Evolutionary conservation across 2,113 vertebrate species (phyloP).

Genomic region (Scomber colias): DNA sequence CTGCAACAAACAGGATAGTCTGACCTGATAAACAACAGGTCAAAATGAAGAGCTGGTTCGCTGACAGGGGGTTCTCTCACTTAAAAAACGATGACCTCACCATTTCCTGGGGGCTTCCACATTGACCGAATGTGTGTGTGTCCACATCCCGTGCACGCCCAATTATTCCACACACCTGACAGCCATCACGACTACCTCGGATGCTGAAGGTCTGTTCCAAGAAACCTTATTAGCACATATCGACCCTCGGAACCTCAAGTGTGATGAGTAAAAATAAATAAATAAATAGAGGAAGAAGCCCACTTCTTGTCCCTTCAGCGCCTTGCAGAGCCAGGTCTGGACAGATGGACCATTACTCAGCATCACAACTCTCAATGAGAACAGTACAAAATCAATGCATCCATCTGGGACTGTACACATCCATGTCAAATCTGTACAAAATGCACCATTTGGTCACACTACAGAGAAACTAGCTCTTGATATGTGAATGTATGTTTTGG

Average conservation of each 20-base stretch:
- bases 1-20: conserved; percentile 16
- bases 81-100: conserved; percentile 51
- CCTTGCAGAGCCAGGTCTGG: conserved; percentile 34
- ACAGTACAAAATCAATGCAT: conserved; percentile 59
- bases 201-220: conserved; percentile 16
- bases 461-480: background rate
- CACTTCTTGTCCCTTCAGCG: conserved; percentile 59
- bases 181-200: background rate
- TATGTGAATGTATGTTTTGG: background rate
- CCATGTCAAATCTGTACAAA: background rate
- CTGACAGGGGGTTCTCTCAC: conserved; percentile 26
- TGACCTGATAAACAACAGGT: conserved; percentile 49
- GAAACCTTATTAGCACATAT: conserved; percentile 51
- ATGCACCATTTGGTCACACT: conserved; percentile 15
- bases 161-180: background rate
- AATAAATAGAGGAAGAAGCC: conserved; percentile 13
- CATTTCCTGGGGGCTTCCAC: conserved; percentile 17
- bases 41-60: conserved; percentile 21
- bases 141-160: background rate
- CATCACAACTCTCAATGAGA: conserved; percentile 56
- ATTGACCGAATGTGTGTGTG: background rate
- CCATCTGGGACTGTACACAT: conserved; percentile 48
- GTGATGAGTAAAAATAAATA: conserved; percentile 22
- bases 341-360: conserved; percentile 76
- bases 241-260: conserved; percentile 32